Conservation (phyloP, 2,113 vertebrate genomes). For the Aix galericulata region DNA sequence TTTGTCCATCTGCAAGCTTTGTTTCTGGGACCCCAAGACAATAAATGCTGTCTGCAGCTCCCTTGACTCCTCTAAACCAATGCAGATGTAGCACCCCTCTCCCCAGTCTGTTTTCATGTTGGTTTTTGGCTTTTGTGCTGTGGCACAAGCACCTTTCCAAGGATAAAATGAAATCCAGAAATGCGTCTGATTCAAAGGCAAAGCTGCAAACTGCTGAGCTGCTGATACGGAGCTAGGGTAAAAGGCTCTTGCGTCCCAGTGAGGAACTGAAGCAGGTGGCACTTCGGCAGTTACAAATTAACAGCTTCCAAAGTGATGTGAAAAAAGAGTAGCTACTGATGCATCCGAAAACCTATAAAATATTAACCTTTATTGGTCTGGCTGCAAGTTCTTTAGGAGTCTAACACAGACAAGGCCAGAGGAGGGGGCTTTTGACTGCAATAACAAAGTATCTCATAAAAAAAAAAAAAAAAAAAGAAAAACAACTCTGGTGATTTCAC, state of each 20-base stretch:
- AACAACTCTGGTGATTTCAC: not conserved
- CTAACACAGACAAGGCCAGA: conserved; percentile 16
- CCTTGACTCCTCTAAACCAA: not conserved
- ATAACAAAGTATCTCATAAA: not conserved
- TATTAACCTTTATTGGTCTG: not conserved
- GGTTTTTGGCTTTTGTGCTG: not conserved
- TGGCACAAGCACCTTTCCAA: conserved; percentile 24
- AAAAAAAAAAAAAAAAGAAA: not conserved
- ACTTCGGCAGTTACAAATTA: conserved; percentile 42
- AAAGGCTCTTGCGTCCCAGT: not conserved
- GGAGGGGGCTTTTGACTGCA: conserved; percentile 48
- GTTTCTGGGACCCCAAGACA: not conserved
- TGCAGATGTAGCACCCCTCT: not conserved
- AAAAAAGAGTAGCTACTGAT: not conserved
- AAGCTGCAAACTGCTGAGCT: not conserved
- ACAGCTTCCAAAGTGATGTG: not conserved
- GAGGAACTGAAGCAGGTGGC: not conserved
- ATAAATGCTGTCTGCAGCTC: not conserved
- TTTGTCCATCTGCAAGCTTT: conserved; percentile 11
- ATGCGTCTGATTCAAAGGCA: not conserved
- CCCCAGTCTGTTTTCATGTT: not conserved
- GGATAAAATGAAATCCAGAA: not conserved
- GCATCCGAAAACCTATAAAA: conserved; percentile 9
- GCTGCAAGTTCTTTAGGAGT: not conserved
- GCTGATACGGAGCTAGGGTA: not conserved